phyloP scores from a whole-genome alignment of 2,888 invertebrate genomes.

The Epinotia demarniana region DNA sequence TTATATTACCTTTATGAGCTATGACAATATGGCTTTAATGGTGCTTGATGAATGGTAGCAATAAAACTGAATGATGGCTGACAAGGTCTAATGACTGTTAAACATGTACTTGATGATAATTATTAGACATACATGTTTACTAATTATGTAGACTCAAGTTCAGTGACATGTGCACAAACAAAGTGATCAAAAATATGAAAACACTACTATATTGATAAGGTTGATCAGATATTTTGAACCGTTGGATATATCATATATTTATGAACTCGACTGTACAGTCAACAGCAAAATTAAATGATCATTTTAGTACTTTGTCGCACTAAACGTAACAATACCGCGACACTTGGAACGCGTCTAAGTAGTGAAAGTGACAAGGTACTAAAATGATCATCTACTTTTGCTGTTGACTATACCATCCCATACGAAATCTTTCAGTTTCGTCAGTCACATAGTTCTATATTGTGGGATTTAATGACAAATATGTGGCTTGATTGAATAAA shows the following conservation, averaged over 20 bases:
- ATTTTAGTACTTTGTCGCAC: too few species aligned
- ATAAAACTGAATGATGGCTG: slow-evolving; percentile 32
- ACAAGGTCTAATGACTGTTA: slow-evolving; percentile 16
- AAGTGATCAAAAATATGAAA: too few species aligned
- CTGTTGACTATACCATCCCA: neutral
- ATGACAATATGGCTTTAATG: slow-evolving; percentile 43
- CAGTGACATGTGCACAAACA: too few species aligned
- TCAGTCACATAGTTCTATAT: neutral
- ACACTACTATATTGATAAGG: too few species aligned
- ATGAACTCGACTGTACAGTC: too few species aligned
- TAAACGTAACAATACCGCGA: too few species aligned
- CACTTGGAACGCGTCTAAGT: too few species aligned
- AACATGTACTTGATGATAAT: slow-evolving; percentile 3
- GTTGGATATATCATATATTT: too few species aligned
- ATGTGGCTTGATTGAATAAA: neutral
- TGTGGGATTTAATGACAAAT: neutral
- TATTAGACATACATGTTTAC: neutral
- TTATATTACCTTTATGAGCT: slow-evolving; percentile 49
- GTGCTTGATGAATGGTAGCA: slow-evolving; percentile 46
- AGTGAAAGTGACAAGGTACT: too few species aligned
- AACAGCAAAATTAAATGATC: too few species aligned
- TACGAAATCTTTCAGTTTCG: neutral
- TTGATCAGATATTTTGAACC: too few species aligned
- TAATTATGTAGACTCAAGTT: neutral
- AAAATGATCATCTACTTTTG: too few species aligned